phyloP scores from a whole-genome alignment of 2,797 vertebrate species.

The Sebastes trivittatus region DNA sequence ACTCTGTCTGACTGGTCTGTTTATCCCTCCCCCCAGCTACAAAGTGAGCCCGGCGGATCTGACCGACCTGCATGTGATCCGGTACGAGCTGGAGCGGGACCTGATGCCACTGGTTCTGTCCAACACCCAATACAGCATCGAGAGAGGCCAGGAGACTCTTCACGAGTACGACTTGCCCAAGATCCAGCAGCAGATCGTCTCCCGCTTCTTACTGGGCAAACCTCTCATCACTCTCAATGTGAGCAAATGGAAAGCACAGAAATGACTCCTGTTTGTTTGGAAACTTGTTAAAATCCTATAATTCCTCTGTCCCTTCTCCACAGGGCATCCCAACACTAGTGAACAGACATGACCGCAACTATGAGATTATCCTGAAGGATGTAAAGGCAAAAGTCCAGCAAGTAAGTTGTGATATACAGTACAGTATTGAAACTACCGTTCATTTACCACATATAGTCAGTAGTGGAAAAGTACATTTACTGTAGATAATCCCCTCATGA shows the following conservation, averaged over 20 bases:
- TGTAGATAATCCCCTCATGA: not conserved
- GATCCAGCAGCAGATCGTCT: slow-evolving; percentile 92
- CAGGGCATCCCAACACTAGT: slow-evolving; percentile 94
- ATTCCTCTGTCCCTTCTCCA: not conserved
- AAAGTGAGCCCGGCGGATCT: slow-evolving; percentile 88
- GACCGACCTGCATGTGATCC: slow-evolving; percentile 90
- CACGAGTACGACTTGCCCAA: slow-evolving; percentile 90
- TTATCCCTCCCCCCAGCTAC: slow-evolving; percentile 80
- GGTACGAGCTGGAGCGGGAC: slow-evolving; percentile 90
- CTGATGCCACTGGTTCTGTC: slow-evolving; percentile 90
- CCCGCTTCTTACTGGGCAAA: slow-evolving; percentile 91
- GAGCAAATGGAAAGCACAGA: slow-evolving; percentile 35
- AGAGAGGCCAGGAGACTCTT: slow-evolving; percentile 86
- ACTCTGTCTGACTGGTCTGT: slow-evolving; percentile 1
- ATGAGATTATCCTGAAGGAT: slow-evolving; percentile 88
- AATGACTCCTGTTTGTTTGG: not conserved
- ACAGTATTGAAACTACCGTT: not conserved
- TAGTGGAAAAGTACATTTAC: no score
- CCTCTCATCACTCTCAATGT: slow-evolving; percentile 88
- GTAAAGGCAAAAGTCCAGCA: slow-evolving; percentile 87
- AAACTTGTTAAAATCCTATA: not conserved
- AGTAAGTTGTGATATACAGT: slow-evolving; percentile 73
- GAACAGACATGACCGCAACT: slow-evolving; percentile 90
- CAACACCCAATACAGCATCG: slow-evolving; percentile 94
- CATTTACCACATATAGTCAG: not conserved